Evolutionary conservation across 23 tunicate species (phyloP).

Genomic region (Botrylloides violaceus): DNA sequence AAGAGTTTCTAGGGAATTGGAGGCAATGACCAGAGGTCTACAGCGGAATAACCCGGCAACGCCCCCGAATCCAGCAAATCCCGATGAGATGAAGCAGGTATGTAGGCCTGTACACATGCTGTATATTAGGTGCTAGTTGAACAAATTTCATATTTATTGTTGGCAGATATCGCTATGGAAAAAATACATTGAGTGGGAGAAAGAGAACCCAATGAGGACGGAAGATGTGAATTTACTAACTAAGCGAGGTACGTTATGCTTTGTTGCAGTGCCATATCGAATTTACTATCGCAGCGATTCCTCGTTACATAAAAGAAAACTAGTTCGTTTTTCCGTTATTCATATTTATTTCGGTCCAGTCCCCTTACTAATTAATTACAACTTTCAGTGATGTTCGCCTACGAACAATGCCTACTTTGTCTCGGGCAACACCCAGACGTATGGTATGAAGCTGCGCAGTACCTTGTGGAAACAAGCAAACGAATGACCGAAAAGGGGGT

Average conservation of each 20-base stretch:
- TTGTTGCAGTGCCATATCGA: not conserved
- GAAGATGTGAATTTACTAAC: constrained; percentile 63
- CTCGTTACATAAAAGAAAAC: not conserved
- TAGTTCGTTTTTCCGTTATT: not conserved
- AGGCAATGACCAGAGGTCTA: constrained; percentile 75
- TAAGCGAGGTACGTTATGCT: constrained; percentile 49
- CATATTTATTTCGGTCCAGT: not conserved
- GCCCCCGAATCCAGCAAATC: constrained; percentile 63
- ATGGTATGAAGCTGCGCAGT: constrained; percentile 97
- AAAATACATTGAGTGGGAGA: constrained; percentile 92
- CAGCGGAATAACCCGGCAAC: constrained; percentile 79
- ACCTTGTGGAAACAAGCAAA: constrained; percentile 59
- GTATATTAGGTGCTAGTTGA: too few species aligned
- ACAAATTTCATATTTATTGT: not conserved
- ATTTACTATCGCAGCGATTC: not conserved
- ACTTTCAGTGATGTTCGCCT: constrained; percentile 73
- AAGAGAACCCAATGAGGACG: constrained; percentile 61
- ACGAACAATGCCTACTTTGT: constrained; percentile 86
- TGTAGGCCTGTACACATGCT: not conserved
- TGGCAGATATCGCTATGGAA: constrained; percentile 83
- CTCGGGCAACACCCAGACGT: constrained; percentile 94
- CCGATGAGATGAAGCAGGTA: constrained; percentile 79
- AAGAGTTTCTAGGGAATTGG: constrained; percentile 77
- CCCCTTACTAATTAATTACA: not conserved
- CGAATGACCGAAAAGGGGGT: constrained; percentile 88